Evolutionary conservation across 2,888 invertebrate species (phyloP), one percentile per base, ranked within the genome.

Genomic region (Cremastobaeus sp.): DNA sequence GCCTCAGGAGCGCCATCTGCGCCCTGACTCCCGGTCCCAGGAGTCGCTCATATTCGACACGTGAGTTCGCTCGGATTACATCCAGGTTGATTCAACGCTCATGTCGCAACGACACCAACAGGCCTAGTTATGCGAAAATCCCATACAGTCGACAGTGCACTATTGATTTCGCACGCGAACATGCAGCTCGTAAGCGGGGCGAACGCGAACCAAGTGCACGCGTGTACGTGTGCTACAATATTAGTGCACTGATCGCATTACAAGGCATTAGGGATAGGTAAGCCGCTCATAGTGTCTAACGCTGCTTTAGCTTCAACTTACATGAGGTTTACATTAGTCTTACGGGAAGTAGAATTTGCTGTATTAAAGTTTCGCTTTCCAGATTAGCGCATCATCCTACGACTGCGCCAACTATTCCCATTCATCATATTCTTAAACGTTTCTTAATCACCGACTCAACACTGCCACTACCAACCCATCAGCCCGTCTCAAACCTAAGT

Each of bases 211-310:
- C 47, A 37, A 74, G 69, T 50, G 48, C 59, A 62, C 59, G 68
- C 25, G 62, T 65, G 71, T 76, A 73, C 65, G 65, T 76, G 77
- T 74, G 66, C 50, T 72, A 69, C 62, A 76, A 80, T 78, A 75
- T 79, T 79, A 68, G 79, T 79, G 78, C 81, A 77, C 82, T 86
- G 87, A 87, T 87, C 87, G 86, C 84, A 87, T 87, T 87, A 87
- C 85, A 83, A 69, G 81, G 86, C 76, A 86, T 88, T 87, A 86
- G 83, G 79, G 83, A 83, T 81, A 81, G 81, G 78, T 85, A 86
- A 86, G 85, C 85, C 82, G 80, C 81, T 83, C 79, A 75, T 76
- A 70, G 66, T 66, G 69, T 74, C 62, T 65, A 77, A 62, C 60
- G 41, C 66, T 54, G 74, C 71, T 74, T 74, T 72, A 66, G 69